Conservation (phyloP, 64 coral and sea anemone species). For the Trachythela sp. region DNA sequence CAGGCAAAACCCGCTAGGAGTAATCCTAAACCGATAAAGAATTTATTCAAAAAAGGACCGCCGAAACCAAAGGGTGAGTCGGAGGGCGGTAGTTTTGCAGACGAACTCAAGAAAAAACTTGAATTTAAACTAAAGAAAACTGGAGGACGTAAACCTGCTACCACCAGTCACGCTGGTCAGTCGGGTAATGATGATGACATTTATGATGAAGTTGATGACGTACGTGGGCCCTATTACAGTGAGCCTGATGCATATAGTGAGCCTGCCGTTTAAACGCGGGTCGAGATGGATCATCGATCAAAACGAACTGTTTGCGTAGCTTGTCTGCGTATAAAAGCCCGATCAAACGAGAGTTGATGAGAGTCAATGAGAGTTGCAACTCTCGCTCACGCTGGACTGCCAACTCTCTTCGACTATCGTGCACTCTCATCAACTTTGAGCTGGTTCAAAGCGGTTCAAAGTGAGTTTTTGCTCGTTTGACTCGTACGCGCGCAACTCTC, state of each 20-base stretch:
- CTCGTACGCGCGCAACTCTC: too few relatives aligned
- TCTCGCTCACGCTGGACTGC: too few relatives aligned
- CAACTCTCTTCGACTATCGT: too few relatives aligned
- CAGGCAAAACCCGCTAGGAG: background rate
- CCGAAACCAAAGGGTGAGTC: background rate
- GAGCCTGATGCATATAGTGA: background rate
- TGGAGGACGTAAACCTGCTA: background rate
- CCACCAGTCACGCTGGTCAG: background rate
- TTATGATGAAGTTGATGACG: background rate
- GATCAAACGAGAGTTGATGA: too few relatives aligned
- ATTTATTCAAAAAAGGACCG: background rate
- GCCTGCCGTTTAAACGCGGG: background rate
- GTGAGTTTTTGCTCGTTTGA: too few relatives aligned
- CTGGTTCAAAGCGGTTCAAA: too few relatives aligned
- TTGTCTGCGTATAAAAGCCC: too few relatives aligned
- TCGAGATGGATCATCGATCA: too few relatives aligned
- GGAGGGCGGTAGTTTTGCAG: background rate
- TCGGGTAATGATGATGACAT: conserved; percentile 1
- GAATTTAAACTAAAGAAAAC: background rate
- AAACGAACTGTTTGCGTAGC: too few relatives aligned
- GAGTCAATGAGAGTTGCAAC: too few relatives aligned
- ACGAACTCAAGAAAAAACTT: conserved; percentile 10
- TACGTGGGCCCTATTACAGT: background rate
- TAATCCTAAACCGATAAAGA: background rate
- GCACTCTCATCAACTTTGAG: too few relatives aligned